Conservation (phyloP, 2,888 invertebrate genomes). For the Odontomyia ornata region DNA sequence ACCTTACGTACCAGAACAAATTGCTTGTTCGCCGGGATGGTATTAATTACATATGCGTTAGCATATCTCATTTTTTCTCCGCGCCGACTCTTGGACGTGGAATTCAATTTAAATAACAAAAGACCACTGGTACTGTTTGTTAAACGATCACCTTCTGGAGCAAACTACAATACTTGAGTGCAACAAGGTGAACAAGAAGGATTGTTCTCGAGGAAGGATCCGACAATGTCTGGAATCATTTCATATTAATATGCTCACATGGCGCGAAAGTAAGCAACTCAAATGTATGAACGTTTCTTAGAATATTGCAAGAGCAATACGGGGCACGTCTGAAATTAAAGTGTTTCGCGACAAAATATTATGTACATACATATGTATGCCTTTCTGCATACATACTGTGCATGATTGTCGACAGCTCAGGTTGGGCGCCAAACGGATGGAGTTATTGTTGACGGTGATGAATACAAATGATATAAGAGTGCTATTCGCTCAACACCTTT, state of each 20-base stretch:
- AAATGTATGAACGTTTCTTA: background rate
- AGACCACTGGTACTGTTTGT: background rate
- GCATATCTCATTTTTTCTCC: background rate
- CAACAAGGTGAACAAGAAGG: no score
- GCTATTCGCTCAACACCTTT: slow-evolving; percentile 14
- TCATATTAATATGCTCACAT: slow-evolving; percentile 20
- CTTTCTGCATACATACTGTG: background rate
- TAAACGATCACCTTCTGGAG: no score
- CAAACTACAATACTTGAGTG: no score
- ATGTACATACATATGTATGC: no score
- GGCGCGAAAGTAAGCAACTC: background rate
- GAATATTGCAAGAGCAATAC: slow-evolving; percentile 14
- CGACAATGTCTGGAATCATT: slow-evolving; percentile 21
- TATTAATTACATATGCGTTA: slow-evolving; percentile 11
- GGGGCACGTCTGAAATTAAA: background rate
- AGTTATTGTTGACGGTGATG: background rate
- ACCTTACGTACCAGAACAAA: background rate
- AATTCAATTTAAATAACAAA: background rate
- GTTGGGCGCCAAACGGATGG: slow-evolving; percentile 12
- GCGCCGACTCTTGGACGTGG: no score
- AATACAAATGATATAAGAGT: background rate
- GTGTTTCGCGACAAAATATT: slow-evolving; percentile 18
- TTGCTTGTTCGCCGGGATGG: background rate
- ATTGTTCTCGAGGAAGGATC: background rate
- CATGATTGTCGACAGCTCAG: background rate